A percentile compares a stretch with the other conserved stretches of the same genome.
Conservation (phyloP, 2,113 vertebrate genomes). For the Pterocles gutturalis region DNA sequence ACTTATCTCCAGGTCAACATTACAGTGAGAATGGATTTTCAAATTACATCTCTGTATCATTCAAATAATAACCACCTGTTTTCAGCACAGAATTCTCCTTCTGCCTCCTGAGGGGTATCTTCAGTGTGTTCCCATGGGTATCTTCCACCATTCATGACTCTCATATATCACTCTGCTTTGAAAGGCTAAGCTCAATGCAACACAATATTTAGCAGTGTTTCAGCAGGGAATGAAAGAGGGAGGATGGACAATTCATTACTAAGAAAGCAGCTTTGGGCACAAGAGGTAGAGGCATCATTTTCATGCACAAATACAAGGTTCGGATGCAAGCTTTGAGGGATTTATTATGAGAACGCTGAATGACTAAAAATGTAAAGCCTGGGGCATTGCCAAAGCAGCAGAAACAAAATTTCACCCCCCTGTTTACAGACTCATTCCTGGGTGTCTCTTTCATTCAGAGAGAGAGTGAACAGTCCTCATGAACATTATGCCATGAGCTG, state of each 20-base stretch:
- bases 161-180: not conserved
- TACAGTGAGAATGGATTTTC: not conserved
- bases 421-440: not conserved
- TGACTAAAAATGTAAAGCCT: not conserved
- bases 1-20: not conserved
- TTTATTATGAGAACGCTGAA: not conserved
- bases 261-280: not conserved
- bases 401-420: not conserved
- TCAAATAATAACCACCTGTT: not conserved
- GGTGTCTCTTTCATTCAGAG: not conserved
- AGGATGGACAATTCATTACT: conserved; percentile 1
- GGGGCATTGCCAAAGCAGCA: not conserved
- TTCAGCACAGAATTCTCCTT: not conserved
- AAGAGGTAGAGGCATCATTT: not conserved
- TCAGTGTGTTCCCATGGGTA: not conserved
- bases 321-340: not conserved
- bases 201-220: not conserved
- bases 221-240: not conserved
- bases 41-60: not conserved
- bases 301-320: not conserved
- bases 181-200: not conserved
- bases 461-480: not conserved
- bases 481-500: not conserved
- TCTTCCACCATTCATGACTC: not conserved
- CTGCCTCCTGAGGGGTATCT: not conserved